A percentile compares a stretch with the other conserved stretches of the same genome.
Conservation (phyloP, 2,797 vertebrate genomes). For the Premnoplex brunnescens region DNA sequence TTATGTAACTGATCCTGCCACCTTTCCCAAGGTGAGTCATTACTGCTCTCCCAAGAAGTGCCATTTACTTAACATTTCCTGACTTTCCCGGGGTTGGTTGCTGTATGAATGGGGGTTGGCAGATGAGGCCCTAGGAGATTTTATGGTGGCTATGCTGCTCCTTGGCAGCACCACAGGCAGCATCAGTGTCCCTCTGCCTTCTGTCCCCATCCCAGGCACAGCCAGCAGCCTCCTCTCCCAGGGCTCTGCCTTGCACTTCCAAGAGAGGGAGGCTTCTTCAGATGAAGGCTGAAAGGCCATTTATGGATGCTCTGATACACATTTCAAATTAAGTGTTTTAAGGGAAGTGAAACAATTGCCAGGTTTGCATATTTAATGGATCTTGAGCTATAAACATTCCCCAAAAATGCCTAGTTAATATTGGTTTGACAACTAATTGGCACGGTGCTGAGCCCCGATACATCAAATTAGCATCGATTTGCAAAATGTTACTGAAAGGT, state of each 20-base stretch:
- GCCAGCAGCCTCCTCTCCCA: not conserved
- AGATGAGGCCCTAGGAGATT: not conserved
- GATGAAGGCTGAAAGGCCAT: not conserved
- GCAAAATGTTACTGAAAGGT: constrained; percentile 65
- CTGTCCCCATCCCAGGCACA: not conserved
- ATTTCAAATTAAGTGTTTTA: constrained; percentile 41
- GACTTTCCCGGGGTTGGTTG: not conserved
- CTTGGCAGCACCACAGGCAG: not conserved
- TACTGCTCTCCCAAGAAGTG: not conserved
- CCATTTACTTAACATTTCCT: not conserved
- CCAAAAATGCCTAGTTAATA: constrained; percentile 62
- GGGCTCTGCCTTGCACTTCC: not conserved
- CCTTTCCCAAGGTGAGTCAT: not conserved
- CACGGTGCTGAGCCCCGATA: not conserved
- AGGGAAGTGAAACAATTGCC: constrained; percentile 47
- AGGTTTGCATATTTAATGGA: constrained; percentile 69
- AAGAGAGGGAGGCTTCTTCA: not conserved
- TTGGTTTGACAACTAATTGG: constrained; percentile 68
- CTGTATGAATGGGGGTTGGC: not conserved
- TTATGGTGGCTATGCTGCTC: not conserved
- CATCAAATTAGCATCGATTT: constrained; percentile 73
- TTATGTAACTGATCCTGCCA: not conserved
- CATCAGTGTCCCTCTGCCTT: not conserved
- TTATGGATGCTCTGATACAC: constrained; percentile 28
- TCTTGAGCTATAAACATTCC: constrained; percentile 64